phyloP scores from a whole-genome alignment of 2,113 vertebrate species.

The Oncorhynchus gorbuscha region DNA sequence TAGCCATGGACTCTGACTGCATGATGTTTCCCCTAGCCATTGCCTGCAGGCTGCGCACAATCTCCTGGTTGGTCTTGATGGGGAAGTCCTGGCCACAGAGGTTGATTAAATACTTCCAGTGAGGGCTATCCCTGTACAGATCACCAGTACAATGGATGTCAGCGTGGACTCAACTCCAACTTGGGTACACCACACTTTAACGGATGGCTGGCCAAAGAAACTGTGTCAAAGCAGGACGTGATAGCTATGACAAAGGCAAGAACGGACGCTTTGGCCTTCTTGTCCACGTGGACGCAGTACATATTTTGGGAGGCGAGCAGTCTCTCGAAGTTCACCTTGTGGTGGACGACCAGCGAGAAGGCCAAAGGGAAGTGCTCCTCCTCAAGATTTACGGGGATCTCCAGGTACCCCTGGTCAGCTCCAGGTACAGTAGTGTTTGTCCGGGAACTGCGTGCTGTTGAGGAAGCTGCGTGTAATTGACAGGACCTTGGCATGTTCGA shows the following conservation, averaged over 20 bases:
- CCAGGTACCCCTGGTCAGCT: conserved; percentile 77
- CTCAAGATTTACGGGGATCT: conserved; percentile 80
- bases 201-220: conserved; percentile 77
- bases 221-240: conserved; percentile 83
- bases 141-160: conserved; percentile 94
- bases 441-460: conserved; percentile 61
- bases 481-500: conserved; percentile 76
- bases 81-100: conserved; percentile 93
- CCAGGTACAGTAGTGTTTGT: conserved; percentile 72
- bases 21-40: conserved; percentile 83
- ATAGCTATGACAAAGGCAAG: conserved; percentile 74
- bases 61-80: conserved; percentile 90
- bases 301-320: conserved; percentile 74
- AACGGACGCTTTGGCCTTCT: conserved; percentile 74
- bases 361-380: conserved; percentile 86
- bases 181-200: conserved; percentile 83
- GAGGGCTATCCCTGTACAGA: conserved; percentile 68
- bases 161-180: conserved; percentile 87
- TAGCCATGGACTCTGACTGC: conserved; percentile 80
- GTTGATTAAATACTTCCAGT: conserved; percentile 91
- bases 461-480: conserved; percentile 68
- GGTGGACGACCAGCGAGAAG: conserved; percentile 88
- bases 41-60: conserved; percentile 77
- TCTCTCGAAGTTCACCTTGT: conserved; percentile 77
- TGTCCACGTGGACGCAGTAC: conserved; percentile 85